Conservation (phyloP, 2,113 vertebrate genomes). For the Smithornis capensis region DNA sequence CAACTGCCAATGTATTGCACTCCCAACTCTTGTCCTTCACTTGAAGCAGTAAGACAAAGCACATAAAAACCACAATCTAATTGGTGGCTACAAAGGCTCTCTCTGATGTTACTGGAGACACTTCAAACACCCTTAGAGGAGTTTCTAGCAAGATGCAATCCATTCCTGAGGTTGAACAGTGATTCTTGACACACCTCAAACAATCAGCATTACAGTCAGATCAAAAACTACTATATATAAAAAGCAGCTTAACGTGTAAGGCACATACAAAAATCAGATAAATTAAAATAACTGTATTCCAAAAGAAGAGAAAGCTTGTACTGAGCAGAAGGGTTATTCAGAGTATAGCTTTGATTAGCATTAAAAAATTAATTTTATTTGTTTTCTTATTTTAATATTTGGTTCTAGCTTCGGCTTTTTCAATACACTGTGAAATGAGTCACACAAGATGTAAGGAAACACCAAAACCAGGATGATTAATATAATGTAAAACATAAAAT, state of each 20-base stretch:
- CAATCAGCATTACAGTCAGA: not conserved
- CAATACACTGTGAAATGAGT: not conserved
- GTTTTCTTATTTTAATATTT: not conserved
- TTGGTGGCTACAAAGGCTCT: not conserved
- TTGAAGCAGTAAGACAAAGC: not conserved
- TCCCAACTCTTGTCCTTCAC: not conserved
- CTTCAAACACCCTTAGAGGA: not conserved
- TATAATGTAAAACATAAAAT: not conserved
- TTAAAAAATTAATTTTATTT: not conserved
- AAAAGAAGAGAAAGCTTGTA: not conserved
- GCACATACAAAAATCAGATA: not conserved
- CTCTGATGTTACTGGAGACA: not conserved
- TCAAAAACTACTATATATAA: not conserved
- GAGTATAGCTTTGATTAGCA: not conserved
- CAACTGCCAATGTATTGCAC: not conserved
- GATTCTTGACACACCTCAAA: not conserved
- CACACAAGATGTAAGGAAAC: not conserved
- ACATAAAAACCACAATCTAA: not conserved
- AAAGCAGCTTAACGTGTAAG: not conserved
- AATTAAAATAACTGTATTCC: not conserved
- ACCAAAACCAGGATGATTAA: not conserved
- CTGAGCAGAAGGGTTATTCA: not conserved
- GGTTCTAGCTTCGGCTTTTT: not conserved
- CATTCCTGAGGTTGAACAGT: not conserved
- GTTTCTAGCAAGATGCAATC: not conserved